Percentiles rank a stretch among this genome's conserved stretches.
phyloP scores from a whole-genome alignment of 1,140 invertebrate species.

The Heliothis subflexa region DNA sequence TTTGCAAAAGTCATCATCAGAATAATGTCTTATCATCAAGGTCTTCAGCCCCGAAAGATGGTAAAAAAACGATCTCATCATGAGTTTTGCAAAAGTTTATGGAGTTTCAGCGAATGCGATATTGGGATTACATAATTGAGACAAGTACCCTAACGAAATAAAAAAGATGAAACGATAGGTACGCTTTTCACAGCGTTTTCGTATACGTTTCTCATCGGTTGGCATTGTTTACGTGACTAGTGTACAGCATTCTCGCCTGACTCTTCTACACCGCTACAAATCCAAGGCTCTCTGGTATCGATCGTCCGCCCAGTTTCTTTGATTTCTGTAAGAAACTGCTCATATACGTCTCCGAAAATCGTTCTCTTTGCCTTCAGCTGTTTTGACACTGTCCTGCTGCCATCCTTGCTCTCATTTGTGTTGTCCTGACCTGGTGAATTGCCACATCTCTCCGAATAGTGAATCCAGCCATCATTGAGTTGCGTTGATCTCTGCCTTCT shows the following conservation, averaged over 20 bases:
- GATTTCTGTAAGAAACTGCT: not conserved
- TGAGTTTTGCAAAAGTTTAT: constrained; percentile 56
- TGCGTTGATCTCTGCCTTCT: constrained; percentile 2
- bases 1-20: constrained; percentile 72
- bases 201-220: constrained; percentile 69
- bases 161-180: constrained; percentile 63
- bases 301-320: constrained; percentile 6
- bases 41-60: constrained; percentile 84
- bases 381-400: not conserved
- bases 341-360: not conserved
- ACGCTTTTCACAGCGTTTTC: constrained; percentile 68
- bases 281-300: not conserved
- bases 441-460: not conserved
- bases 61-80: constrained; percentile 83
- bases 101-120: not conserved
- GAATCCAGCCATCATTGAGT: constrained; percentile 1
- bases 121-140: constrained; percentile 17
- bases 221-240: constrained; percentile 64
- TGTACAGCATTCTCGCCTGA: not conserved
- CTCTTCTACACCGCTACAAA: not conserved
- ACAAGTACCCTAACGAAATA: constrained; percentile 56
- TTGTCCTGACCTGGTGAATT: not conserved
- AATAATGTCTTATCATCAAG: constrained; percentile 74
- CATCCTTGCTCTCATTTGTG: not conserved
- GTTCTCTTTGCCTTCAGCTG: not conserved